phyloP scores from a whole-genome alignment of 2,888 invertebrate genomes.

The Cephus runcator region DNA sequence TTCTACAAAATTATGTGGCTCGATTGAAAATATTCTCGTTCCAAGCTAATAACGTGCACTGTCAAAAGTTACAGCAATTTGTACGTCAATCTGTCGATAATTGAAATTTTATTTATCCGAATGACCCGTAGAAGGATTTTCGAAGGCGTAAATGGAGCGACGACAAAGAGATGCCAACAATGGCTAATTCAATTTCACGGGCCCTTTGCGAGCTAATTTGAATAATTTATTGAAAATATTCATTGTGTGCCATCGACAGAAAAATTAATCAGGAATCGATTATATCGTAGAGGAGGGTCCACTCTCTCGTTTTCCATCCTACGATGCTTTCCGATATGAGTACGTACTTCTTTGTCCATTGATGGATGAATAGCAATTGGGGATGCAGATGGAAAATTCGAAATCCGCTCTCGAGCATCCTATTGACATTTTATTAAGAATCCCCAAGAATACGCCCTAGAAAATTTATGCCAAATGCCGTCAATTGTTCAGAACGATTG shows the following conservation, averaged over 20 bases:
- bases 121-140: constrained; percentile 31
- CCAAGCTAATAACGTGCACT: not conserved
- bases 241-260: constrained; percentile 52
- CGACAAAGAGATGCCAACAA: constrained; percentile 17
- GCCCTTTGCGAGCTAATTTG: constrained; percentile 40
- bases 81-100: constrained; percentile 26
- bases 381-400: constrained; percentile 40
- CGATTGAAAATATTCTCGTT: not conserved
- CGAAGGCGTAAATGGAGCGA: constrained; percentile 26
- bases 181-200: constrained; percentile 45
- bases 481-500: not conserved
- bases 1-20: not conserved
- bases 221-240: constrained; percentile 53
- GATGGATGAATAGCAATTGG: constrained; percentile 37
- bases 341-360: not conserved
- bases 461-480: constrained; percentile 1
- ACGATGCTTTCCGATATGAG: not conserved
- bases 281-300: constrained; percentile 29
- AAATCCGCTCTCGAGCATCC: constrained; percentile 36
- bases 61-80: constrained; percentile 7
- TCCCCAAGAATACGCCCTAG: not conserved
- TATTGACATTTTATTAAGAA: constrained; percentile 10
- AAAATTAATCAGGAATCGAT: constrained; percentile 52
- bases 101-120: constrained; percentile 33
- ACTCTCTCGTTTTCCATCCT: constrained; percentile 12